Percentiles rank a stretch among this genome's conserved stretches.
Evolutionary conservation across 2,888 invertebrate species (phyloP).

Genomic region (Drosophila putrida): DNA sequence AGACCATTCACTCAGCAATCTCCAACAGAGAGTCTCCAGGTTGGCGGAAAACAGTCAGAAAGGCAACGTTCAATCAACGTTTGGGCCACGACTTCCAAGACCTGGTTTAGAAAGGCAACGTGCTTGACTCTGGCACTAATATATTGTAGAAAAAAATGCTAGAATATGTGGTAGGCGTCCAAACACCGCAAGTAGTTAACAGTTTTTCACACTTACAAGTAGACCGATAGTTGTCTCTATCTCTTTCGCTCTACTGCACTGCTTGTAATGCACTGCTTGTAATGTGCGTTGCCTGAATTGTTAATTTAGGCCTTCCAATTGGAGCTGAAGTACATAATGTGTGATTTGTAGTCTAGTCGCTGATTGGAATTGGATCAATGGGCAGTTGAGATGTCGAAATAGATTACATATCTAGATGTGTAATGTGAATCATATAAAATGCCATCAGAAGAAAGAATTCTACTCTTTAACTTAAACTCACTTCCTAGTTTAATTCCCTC

Average conservation of each 20-base stretch:
- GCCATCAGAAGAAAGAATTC: background rate
- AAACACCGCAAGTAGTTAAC: constrained; percentile 8
- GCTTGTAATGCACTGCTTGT: constrained; percentile 51
- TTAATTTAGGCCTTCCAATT: constrained; percentile 63
- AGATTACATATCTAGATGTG: background rate
- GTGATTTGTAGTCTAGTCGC: constrained; percentile 35
- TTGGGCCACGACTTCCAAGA: constrained; percentile 59
- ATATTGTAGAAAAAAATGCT: constrained; percentile 3
- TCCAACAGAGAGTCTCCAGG: constrained; percentile 24
- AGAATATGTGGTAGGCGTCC: constrained; percentile 1
- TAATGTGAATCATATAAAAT: background rate
- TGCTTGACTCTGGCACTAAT: constrained; percentile 1
- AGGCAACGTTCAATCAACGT: constrained; percentile 68
- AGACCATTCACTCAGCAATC: constrained; percentile 50
- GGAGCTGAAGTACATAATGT: constrained; percentile 52
- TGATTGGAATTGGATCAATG: constrained; percentile 6
- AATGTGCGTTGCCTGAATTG: constrained; percentile 60
- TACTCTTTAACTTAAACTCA: background rate
- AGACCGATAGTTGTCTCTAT: constrained; percentile 1
- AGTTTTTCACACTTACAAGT: constrained; percentile 57
- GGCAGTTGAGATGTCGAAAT: background rate
- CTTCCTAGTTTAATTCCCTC: background rate
- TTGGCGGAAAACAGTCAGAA: constrained; percentile 12
- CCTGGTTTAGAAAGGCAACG: constrained; percentile 68
- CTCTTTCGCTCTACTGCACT: constrained; percentile 24